A percentile compares a stretch with the other conserved stretches of the same genome.
phyloP scores from a whole-genome alignment of 2,888 invertebrate species.

The Hemistola chrysoprasaria region DNA sequence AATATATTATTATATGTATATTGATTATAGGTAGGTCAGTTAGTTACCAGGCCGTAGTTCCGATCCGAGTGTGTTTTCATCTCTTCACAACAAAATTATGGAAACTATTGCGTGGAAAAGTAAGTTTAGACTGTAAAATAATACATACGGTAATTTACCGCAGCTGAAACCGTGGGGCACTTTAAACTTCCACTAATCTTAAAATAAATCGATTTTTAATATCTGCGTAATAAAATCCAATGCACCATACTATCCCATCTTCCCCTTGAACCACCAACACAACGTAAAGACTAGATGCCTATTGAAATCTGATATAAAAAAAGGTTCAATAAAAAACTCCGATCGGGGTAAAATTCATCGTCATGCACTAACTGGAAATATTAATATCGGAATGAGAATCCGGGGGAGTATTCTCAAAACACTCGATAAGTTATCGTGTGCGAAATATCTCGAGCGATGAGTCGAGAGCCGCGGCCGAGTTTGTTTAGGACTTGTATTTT shows the following conservation, averaged over 20 bases:
- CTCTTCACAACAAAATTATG: too few relatives aligned
- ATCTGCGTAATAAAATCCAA: conserved; percentile 1
- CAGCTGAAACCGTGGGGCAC: too few relatives aligned
- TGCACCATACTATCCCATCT: background rate
- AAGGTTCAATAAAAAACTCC: conserved; percentile 38
- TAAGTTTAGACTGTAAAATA: too few relatives aligned
- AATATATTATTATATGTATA: too few relatives aligned
- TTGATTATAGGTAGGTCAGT: too few relatives aligned
- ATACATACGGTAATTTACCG: too few relatives aligned
- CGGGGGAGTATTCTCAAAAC: conserved; percentile 37
- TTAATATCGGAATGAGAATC: conserved; percentile 68
- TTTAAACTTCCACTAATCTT: too few relatives aligned
- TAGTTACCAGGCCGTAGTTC: too few relatives aligned
- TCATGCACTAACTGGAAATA: conserved; percentile 52
- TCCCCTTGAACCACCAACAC: background rate
- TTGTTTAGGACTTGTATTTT: conserved; percentile 26
- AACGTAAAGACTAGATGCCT: background rate
- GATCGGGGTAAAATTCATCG: conserved; percentile 50
- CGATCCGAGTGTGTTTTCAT: too few relatives aligned
- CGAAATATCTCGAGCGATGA: conserved; percentile 33
- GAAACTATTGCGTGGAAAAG: too few relatives aligned
- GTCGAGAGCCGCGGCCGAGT: conserved; percentile 19
- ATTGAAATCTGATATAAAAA: conserved; percentile 23
- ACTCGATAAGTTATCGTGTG: conserved; percentile 36
- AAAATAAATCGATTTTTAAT: too few relatives aligned